Base-by-base conservation (phyloP, 2,113 vertebrate genomes). In the Hemiprocne comata region DNA sequence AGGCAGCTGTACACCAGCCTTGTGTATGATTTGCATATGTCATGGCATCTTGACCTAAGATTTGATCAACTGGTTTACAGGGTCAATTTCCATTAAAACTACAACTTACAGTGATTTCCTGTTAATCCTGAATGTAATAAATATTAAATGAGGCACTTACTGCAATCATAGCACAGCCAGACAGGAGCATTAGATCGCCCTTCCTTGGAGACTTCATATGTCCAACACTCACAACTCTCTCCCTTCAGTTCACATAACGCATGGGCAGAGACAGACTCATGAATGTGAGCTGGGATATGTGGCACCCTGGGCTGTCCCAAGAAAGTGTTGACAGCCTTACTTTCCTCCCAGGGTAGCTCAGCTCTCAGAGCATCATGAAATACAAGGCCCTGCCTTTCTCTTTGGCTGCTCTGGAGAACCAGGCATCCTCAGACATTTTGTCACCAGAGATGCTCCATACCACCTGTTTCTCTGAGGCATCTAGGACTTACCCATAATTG, bases 61-160 rank as follows among this genome's bases (percentile, higher is more conserved):
- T 93, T 81, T 95, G 90, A 92, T 83, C 88, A 94, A 17, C 28
- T 60, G 48, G 31, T 93, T 93, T 94, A 83, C 42, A 72, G 73
- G 85, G 90, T 90, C 61, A 94, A 7, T 69, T 78, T 88, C 83
- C 53, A 91, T 94, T 94, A 94, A 86, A 96, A 67, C 55, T 92
- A 88, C 67, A 93, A 84, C 53, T 71, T 84, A 38, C 2, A 21
- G 53, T 72, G 38, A 78, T 77, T 92, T 86, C 57, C 61, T 86
- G 7, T 71, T 57, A 91, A 69, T 74, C 80, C 60, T 67, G 53
- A 72, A 81, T 40, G 21, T 50, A 78, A 94, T 88, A 84, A 84
- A 90, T 84, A 78, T 84, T 88, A 65, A 78, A 85, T 78, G 33
- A 90, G 83, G n/a, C 61, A 77, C 34, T 64, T 74, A 38, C 6